Conservation (phyloP, 2,888 invertebrate species). For the Panzeria rudis region DNA sequence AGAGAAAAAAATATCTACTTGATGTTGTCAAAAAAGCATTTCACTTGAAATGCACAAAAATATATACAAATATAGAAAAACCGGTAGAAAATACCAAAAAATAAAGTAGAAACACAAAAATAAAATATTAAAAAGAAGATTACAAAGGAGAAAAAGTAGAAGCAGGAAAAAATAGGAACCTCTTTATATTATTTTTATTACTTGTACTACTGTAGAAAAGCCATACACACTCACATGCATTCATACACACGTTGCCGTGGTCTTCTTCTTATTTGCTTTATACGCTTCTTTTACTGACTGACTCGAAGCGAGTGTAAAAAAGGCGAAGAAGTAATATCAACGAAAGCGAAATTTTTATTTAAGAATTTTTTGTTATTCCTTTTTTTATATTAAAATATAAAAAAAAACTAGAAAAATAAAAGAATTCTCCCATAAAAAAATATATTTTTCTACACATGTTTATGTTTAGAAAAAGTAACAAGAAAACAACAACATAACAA, state of each 20-base stretch:
- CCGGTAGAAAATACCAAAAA: conserved; percentile 66
- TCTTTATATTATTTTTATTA: conserved; percentile 50
- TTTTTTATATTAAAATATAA: conserved; percentile 39
- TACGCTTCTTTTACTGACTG: conserved; percentile 40
- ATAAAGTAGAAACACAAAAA: conserved; percentile 70
- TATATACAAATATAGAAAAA: conserved; percentile 37
- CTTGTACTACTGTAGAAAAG: conserved; percentile 15
- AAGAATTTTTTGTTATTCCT: conserved; percentile 66
- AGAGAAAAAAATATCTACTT: conserved; percentile 20
- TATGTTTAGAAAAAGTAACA: conserved; percentile 61
- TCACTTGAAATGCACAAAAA: conserved; percentile 24
- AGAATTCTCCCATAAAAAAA: conserved; percentile 63
- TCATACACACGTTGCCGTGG: neutral
- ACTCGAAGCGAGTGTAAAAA: conserved; percentile 33
- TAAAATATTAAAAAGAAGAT: conserved; percentile 31
- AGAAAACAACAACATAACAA: conserved; percentile 25
- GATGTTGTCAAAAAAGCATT: conserved; percentile 33
- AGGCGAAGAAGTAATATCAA: conserved; percentile 64
- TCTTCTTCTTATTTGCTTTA: conserved; percentile 45
- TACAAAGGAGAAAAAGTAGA: conserved; percentile 47
- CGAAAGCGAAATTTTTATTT: conserved; percentile 74
- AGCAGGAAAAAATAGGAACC: conserved; percentile 53
- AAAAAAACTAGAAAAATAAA: conserved; percentile 42
- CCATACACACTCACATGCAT: conserved; percentile 17
- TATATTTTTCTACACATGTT: conserved; percentile 63